Evolutionary conservation across 1,140 invertebrate species (phyloP).

Genomic region (Protaetia brevitarsis): DNA sequence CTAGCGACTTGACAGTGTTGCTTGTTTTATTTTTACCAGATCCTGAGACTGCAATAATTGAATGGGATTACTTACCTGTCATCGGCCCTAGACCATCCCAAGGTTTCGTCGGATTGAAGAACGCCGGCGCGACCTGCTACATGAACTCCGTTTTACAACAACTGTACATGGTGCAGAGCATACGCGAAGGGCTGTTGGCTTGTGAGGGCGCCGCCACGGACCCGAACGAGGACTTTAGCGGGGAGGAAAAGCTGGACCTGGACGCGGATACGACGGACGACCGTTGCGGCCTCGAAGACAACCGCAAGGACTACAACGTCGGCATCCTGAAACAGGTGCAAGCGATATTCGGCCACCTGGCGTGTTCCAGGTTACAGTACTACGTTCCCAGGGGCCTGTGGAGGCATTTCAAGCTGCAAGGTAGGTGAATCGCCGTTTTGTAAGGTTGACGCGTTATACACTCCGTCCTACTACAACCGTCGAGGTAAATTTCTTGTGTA

Average conservation of each 20-base stretch:
- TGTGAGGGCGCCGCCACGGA: conserved; percentile 87
- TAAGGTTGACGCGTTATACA: too few species aligned
- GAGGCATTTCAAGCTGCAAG: conserved; percentile 87
- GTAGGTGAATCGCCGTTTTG: too few species aligned
- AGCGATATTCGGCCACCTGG: conserved; percentile 95
- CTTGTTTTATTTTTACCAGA: conserved; percentile 49
- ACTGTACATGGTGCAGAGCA: conserved; percentile 92
- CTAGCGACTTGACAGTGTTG: too few species aligned
- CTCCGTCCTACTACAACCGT: too few species aligned
- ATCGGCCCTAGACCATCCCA: conserved; percentile 84
- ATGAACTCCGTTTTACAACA: conserved; percentile 99
- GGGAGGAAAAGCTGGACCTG: conserved; percentile 61
- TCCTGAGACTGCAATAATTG: conserved; percentile 75
- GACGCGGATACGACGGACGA: conserved; percentile 50
- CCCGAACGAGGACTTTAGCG: conserved; percentile 85
- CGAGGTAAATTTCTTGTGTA: not conserved
- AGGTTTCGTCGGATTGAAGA: conserved; percentile 96
- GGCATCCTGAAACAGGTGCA: conserved; percentile 96
- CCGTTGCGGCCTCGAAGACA: conserved; percentile 52
- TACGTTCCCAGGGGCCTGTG: conserved; percentile 95
- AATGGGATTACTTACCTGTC: conserved; percentile 97
- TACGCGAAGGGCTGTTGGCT: conserved; percentile 71
- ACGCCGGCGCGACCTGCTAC: conserved; percentile 98
- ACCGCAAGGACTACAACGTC: conserved; percentile 86
- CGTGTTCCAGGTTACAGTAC: conserved; percentile 94